Percentiles rank a stretch among this genome's conserved stretches.
Evolutionary conservation across 2,888 invertebrate genomes (phyloP).

Genomic region (Pseudococcus longispinus): DNA sequence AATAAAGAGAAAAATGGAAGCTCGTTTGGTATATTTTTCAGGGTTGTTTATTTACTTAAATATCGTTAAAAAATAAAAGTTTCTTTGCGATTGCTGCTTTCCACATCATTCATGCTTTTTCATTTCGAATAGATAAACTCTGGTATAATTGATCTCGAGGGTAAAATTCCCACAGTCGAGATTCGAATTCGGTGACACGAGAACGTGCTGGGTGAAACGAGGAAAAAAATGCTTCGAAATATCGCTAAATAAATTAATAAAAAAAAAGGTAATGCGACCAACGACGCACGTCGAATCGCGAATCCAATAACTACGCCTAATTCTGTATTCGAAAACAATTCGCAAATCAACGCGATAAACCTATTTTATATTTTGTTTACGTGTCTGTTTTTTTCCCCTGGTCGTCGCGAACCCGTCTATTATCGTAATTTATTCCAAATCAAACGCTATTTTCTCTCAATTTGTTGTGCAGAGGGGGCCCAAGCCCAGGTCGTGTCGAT

Average conservation of each 20-base stretch:
- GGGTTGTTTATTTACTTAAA: background rate
- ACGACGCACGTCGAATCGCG: background rate
- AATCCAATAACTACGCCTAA: background rate
- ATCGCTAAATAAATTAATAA: background rate
- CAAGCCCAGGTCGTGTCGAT: too few species aligned
- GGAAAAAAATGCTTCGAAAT: background rate
- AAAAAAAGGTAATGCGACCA: background rate
- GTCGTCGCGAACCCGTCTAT: background rate
- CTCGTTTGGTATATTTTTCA: background rate
- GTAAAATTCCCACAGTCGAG: background rate
- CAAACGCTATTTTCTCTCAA: background rate
- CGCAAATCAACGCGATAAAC: conserved; percentile 16
- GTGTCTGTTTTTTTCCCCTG: background rate
- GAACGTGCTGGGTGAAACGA: background rate
- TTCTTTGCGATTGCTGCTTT: background rate
- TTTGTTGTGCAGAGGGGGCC: too few species aligned
- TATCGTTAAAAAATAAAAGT: background rate
- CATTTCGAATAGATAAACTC: background rate
- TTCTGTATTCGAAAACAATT: conserved; percentile 8
- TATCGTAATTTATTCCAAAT: background rate
- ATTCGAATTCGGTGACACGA: background rate
- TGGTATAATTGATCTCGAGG: background rate
- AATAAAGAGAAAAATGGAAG: background rate
- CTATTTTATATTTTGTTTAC: conserved; percentile 22
- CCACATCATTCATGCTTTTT: too few species aligned